Evolutionary conservation across 2,797 vertebrate genomes (phyloP).

Genomic region (Ambastaia sidthimunki): DNA sequence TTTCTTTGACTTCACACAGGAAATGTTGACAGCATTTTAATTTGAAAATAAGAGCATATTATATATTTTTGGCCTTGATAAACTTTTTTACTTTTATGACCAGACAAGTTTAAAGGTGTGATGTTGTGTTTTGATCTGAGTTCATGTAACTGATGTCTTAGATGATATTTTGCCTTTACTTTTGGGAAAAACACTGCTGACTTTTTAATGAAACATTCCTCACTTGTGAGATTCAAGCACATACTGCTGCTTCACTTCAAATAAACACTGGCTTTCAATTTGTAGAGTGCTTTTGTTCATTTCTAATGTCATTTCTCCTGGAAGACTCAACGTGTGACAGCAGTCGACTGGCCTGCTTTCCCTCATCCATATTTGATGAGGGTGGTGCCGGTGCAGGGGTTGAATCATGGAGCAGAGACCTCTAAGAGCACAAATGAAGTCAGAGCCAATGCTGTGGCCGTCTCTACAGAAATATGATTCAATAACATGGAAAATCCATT

Average conservation of each 20-base stretch:
- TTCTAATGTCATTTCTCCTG: constrained; percentile 2
- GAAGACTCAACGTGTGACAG: background rate
- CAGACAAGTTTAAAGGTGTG: no score
- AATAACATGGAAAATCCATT: constrained; percentile 13
- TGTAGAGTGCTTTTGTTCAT: background rate
- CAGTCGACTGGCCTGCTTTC: constrained; percentile 27
- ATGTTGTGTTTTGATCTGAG: background rate
- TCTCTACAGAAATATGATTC: constrained; percentile 17
- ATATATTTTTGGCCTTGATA: background rate
- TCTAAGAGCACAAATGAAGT: constrained; percentile 3
- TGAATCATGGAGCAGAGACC: constrained; percentile 26
- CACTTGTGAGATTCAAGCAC: background rate
- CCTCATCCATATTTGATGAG: constrained; percentile 56
- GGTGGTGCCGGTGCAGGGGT: constrained; percentile 32
- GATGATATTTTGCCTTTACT: background rate
- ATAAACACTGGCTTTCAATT: constrained; percentile 9
- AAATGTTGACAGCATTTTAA: background rate
- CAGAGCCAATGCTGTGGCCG: no score
- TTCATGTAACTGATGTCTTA: background rate
- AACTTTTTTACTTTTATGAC: background rate
- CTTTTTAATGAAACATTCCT: background rate
- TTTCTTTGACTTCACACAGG: background rate
- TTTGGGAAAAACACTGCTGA: no score
- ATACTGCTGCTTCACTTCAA: background rate
- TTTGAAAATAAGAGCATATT: background rate